Evolutionary conservation across 2,888 invertebrate species (phyloP), one percentile per base, ranked within the genome.

Genomic region (Anticlea derivata): DNA sequence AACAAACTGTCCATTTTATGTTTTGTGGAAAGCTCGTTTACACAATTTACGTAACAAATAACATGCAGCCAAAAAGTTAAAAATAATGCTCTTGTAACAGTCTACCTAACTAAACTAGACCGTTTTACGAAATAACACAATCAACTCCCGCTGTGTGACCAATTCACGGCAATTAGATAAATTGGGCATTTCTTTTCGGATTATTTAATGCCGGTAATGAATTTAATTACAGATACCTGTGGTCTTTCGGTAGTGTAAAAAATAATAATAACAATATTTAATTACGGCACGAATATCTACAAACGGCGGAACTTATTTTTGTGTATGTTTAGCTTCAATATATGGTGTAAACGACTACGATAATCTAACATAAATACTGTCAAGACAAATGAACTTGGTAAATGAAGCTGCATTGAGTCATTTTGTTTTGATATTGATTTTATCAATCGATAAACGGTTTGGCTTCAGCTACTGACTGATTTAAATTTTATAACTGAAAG

Each of bases 91-190:
- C 58, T 55, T 61, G 60, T 52, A 65, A 66, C 57, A 50, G 60
- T 57, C 47, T n/a, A n/a, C n/a, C n/a, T n/a, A n/a, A n/a, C n/a
- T 52, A 54, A 70, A 64, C 58, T 61, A 63, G 68, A 66, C 44
- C 65, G 61, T 58, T 52, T 60, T 67, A 53, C 63, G 60, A 68
- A 67, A 70, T 56, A 63, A 57, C 61, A 57, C 62, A 59, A 61
- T 59, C 50, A 37, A 57, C 60, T 52, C 66, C 59, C 48, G 65
- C 63, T 45, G 60, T 51, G 64, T 60, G 61, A 50, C 43, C 57
- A 55, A 65, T 64, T 60, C 38, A 50, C 57, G 52, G 52, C 58
- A 68, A 65, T 70, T 67, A 61, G 54, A 53, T 58, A 54, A 59
- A 66, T 63, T 66, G 49, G 54, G 27, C 40, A 60, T 58, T 54